Evolutionary conservation across 2,888 invertebrate species (phyloP).

Genomic region (Ashinkailepas kermadecensis): DNA sequence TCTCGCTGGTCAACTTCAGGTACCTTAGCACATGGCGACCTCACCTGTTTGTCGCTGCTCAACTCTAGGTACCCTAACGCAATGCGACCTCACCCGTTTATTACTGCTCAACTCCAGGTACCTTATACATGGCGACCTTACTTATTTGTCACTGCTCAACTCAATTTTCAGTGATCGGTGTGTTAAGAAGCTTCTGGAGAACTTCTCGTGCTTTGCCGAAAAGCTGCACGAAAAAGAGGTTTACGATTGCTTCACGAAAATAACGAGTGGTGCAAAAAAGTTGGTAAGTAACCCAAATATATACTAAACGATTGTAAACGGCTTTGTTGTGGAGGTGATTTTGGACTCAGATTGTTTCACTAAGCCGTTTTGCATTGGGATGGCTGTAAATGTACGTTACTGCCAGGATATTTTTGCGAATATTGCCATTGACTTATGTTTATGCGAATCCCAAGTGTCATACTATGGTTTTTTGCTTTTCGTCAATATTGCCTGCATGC

Average conservation of each 20-base stretch:
- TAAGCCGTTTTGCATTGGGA: neutral
- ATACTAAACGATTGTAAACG: neutral
- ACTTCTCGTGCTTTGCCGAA: conserved; percentile 65
- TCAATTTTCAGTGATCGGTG: conserved; percentile 53
- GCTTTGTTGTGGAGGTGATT: too few relatives aligned
- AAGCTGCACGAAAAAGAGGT: conserved; percentile 62
- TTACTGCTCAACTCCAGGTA: conserved; percentile 67
- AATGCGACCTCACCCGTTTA: too few relatives aligned
- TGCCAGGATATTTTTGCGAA: too few relatives aligned
- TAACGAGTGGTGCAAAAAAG: neutral
- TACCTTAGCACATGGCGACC: too few relatives aligned
- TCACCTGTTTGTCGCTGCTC: too few relatives aligned
- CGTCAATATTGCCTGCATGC: too few relatives aligned
- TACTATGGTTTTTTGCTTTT: too few relatives aligned
- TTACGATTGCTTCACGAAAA: conserved; percentile 53
- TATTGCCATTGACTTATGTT: too few relatives aligned
- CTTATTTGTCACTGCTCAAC: conserved; percentile 69
- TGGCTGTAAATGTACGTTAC: neutral
- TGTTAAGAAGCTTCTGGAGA: conserved; percentile 66
- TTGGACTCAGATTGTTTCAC: neutral
- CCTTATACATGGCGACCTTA: neutral
- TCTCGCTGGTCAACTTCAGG: too few relatives aligned
- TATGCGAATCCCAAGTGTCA: too few relatives aligned
- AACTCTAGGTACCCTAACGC: too few relatives aligned
- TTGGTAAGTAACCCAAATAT: neutral